Conservation (phyloP, 1,140 invertebrate species). For the Drosophila rufa region DNA sequence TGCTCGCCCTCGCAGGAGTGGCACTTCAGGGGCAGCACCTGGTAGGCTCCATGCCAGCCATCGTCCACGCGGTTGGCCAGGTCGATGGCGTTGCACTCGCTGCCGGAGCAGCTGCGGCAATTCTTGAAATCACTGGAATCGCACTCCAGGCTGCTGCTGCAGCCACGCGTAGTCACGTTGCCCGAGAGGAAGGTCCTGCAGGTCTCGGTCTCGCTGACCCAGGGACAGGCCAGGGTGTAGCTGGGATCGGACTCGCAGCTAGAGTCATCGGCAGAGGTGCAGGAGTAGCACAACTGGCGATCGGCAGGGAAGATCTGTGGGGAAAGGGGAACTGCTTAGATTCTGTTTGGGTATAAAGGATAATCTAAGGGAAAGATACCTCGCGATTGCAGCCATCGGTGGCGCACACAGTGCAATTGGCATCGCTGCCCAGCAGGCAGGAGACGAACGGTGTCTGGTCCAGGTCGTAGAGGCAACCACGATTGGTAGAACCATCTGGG, state of each 20-base stretch:
- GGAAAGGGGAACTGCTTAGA: neutral
- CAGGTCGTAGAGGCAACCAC: slow-evolving; percentile 73
- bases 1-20: slow-evolving; percentile 69
- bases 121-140: slow-evolving; percentile 59
- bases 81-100: slow-evolving; percentile 74
- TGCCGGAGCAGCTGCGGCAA: slow-evolving; percentile 68
- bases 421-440: slow-evolving; percentile 64
- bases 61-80: slow-evolving; percentile 65
- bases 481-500: slow-evolving; percentile 70
- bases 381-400: slow-evolving; percentile 74
- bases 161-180: slow-evolving; percentile 72
- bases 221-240: slow-evolving; percentile 41
- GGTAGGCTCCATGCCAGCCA: slow-evolving; percentile 70
- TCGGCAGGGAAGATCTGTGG: slow-evolving; percentile 73
- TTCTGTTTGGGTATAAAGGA: accelerated
- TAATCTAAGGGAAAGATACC: slow-evolving; percentile 17
- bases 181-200: slow-evolving; percentile 55
- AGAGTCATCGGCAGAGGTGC: slow-evolving; percentile 67
- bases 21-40: slow-evolving; percentile 66
- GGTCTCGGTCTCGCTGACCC: slow-evolving; percentile 58
- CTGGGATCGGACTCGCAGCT: slow-evolving; percentile 66
- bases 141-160: slow-evolving; percentile 64
- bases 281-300: slow-evolving; percentile 70
- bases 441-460: slow-evolving; percentile 54
- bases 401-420: slow-evolving; percentile 59